Evolutionary conservation across 2,888 invertebrate species (phyloP), one percentile per base, ranked within the genome.

Genomic region (Hyppa rectilinea): DNA sequence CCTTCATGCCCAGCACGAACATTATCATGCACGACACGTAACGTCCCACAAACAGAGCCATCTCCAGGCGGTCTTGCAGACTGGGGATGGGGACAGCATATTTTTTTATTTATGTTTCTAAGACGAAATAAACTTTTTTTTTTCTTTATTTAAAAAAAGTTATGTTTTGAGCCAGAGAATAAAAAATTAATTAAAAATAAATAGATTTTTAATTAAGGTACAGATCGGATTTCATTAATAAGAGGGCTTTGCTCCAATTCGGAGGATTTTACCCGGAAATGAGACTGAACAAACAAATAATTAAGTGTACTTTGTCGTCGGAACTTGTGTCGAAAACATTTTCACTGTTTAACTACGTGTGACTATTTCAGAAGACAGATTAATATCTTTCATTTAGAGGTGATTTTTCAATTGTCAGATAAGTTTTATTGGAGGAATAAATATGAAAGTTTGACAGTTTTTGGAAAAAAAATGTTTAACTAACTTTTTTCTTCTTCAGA

Each of bases 1-100:
- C 99, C 90, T 97, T 97, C 81, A 99, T 94, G 7, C 99, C 99
- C 64, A 99, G 95, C 10, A 98, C 96, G 92, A 99, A 99, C 85
- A 99, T 97, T 14, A 97, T 88, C 87, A 98, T 96, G 71, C 97
- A 98, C 60, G 97, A 97, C 7, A 98, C 93, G 89, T 98, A 99
- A 45, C 99, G 97, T 5, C 97, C 95, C 9, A 98, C 97, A 93
- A 99, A 99, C 23, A 99, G 92, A 9, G 97, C 96, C 97, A 99
- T 98, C 94, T 99, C 98, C 65, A 98, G 95, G 87, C 97, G 96
- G 92, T 99, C 98, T 86, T 97, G 97, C 49, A 96, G 90, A 86
- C 98, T 98, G 83, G 66, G 88, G 89, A 61, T 98, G 83, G 66
- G 88, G 89, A 61, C 56, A 64, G 31, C 20, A 43, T 7, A 7